Evolutionary conservation across 2,888 invertebrate species (phyloP).

Genomic region (Erebia aethiops): DNA sequence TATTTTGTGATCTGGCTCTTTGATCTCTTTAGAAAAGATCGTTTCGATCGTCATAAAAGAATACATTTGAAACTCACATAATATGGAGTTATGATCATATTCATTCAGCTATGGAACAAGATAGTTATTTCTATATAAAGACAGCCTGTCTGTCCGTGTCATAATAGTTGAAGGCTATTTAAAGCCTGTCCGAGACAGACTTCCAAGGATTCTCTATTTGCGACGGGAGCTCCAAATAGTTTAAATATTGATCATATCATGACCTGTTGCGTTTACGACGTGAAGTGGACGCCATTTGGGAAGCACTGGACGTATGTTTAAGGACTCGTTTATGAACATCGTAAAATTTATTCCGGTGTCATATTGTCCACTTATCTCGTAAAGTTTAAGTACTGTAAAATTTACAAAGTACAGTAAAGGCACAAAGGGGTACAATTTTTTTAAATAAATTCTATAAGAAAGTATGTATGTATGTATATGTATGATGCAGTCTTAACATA

Average conservation of each 20-base stretch:
- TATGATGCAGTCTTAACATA: too few species aligned
- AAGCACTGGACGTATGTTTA: conserved; percentile 14
- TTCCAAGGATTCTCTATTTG: neutral
- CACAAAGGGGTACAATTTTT: too few species aligned
- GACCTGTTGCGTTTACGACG: conserved; percentile 7
- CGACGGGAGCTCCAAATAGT: neutral
- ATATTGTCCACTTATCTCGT: conserved; percentile 22
- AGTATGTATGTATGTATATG: too few species aligned
- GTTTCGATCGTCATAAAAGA: too few species aligned
- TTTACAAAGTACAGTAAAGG: neutral
- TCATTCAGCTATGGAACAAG: too few species aligned
- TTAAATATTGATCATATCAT: neutral
- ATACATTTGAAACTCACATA: too few species aligned
- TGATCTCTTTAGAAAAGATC: too few species aligned
- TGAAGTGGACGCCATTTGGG: neutral
- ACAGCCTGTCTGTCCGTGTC: too few species aligned
- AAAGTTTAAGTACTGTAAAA: conserved; percentile 9
- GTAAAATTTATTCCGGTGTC: conserved; percentile 27
- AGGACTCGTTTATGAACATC: conserved; percentile 24
- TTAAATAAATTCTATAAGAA: too few species aligned
- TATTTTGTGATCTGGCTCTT: too few species aligned
- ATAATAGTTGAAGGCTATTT: neutral
- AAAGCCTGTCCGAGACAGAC: neutral
- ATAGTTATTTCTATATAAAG: too few species aligned
- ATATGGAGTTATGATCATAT: too few species aligned